Base-by-base conservation (phyloP, 1,140 invertebrate species). In the Tribolium madens region DNA sequence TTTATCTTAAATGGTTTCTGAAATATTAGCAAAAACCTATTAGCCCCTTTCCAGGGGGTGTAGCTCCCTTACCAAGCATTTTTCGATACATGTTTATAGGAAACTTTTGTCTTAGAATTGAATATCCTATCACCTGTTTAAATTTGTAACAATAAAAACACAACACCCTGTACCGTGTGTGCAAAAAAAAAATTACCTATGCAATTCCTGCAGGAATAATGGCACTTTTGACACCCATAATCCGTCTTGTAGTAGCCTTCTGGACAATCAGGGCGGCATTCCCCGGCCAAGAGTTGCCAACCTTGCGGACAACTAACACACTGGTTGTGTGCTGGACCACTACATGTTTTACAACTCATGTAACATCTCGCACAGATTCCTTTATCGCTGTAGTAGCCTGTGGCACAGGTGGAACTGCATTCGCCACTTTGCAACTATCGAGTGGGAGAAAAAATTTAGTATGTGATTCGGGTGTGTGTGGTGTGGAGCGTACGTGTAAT, bases 251-350 rank as follows among this genome's bases (percentile, higher is more conserved):
- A 95, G 84, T 93, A 95, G 13, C 93, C 93, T 84, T 93, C 91
- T 2, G 95, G 95, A 86, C 95, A 96, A 82, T 93, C 91, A 0
- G 92, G 91, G 80, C 94, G 91, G 83, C 95, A 97, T 83, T 94
- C 91, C 2, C 94, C 94, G 1, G 91, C 91, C 0, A 93, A 91
- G 21, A 96, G 85, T 83, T 93, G 91, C 92, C 92, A 94, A 7
- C 91, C 92, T 3, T 86, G 84, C 0, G 92, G 92, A 87, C 95
- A 97, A 9, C 90, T 91, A 0, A 96, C 93, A 86, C 95, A 97
- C 83, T 96, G 93, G 84, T 94, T 92, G 17, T 92, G 88, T 14
- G 93, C 87, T 0, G 94, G 94, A 0, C 90, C 95, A 83, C 88
- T 91, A 85, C 96, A 97, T 1, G 94, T 94, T 80, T 91, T 91